These are phyloP conservation scores for Crotalus helleri DNA, from an alignment of 2,113 vertebrate genomes.

Conservation along the genomic window DNA sequence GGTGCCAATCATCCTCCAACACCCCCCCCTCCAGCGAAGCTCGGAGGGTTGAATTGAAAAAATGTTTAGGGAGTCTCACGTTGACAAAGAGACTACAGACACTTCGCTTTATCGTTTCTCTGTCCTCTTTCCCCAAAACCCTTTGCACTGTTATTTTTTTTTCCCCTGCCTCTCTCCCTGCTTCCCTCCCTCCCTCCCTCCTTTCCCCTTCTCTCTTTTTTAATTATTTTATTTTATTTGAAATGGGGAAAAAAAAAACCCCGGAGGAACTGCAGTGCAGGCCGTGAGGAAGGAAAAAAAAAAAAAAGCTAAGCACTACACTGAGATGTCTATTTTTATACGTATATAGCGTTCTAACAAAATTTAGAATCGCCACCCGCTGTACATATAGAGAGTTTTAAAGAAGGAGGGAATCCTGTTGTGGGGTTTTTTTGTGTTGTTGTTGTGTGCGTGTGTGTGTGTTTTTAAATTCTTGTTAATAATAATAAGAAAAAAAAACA, in stretches of 20 bases:
- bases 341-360: conserved; percentile 91
- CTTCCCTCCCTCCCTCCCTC: not conserved
- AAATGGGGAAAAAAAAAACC: conserved; percentile 35
- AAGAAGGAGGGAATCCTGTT: conserved; percentile 65
- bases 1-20: not conserved
- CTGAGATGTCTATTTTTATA: conserved; percentile 92
- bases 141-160: conserved; percentile 74
- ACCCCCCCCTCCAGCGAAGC: not conserved
- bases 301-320: conserved; percentile 78
- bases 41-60: not conserved
- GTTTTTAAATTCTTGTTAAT: conserved; percentile 60
- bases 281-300: conserved; percentile 48
- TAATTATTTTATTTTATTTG: conserved; percentile 70
- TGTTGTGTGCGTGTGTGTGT: not conserved
- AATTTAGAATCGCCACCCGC: conserved; percentile 69
- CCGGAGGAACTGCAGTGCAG: conserved; percentile 69
- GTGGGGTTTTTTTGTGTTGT: conserved; percentile 49
- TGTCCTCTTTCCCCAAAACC: conserved; percentile 40
- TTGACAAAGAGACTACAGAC: conserved; percentile 59
- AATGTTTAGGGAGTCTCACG: not conserved
- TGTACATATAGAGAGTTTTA: conserved; percentile 87
- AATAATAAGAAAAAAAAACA: conserved; percentile 70
- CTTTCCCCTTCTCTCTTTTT: not conserved
- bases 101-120: not conserved
- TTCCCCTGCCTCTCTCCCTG: not conserved